These are phyloP conservation scores for Pseudomyrmex cubaensis DNA, from an alignment of 1,140 invertebrate species.

Conservation along the genomic window DNA sequence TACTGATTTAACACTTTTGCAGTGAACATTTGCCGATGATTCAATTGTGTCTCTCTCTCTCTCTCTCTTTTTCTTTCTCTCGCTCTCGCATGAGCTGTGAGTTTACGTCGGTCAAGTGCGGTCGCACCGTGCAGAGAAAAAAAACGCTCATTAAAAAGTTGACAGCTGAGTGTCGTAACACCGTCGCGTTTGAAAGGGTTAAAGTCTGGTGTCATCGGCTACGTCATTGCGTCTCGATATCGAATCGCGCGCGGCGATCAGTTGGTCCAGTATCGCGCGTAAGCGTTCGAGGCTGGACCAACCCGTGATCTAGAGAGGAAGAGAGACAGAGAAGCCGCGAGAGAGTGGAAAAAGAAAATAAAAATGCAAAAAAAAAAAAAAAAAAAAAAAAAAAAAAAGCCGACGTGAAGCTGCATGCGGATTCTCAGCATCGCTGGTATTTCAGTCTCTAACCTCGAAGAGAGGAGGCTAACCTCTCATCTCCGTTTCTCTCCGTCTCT, in stretches of 20 bases:
- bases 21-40: not conserved
- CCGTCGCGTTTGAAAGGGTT: conserved; percentile 37
- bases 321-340: conserved; percentile 3
- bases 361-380: conserved; percentile 60
- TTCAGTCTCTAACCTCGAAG: conserved; percentile 69
- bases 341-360: conserved; percentile 22
- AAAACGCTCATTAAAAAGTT: conserved; percentile 31
- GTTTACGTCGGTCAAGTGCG: conserved; percentile 16
- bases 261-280: conserved; percentile 11
- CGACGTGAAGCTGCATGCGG: conserved; percentile 33
- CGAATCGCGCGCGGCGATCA: conserved; percentile 11
- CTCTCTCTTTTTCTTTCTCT: not conserved
- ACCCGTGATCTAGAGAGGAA: not conserved
- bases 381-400: conserved; percentile 65
- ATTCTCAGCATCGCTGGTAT: conserved; percentile 65
- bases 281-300: not conserved
- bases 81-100: not conserved
- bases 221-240: conserved; percentile 22
- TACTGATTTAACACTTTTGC: not conserved
- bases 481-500: conserved; percentile 48
- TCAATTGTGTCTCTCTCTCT: not conserved
- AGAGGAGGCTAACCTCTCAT: conserved; percentile 59
- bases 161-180: conserved; percentile 6
- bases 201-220: conserved; percentile 41
- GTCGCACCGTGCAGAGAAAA: not conserved